Percentiles rank a stretch among this genome's conserved stretches.
phyloP scores from a whole-genome alignment of 2,888 invertebrate species.

The Acronicta psi region DNA sequence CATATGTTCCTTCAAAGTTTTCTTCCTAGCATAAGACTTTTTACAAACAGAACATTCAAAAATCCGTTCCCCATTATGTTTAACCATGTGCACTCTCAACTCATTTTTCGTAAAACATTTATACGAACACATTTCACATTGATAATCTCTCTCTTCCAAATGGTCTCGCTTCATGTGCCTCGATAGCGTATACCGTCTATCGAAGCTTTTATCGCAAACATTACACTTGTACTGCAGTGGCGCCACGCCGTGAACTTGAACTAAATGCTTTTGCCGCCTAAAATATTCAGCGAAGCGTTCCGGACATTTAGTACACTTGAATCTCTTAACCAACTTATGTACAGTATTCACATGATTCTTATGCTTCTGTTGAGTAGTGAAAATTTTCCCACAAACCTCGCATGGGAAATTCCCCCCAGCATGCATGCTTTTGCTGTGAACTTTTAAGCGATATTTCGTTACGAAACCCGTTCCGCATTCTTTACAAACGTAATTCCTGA shows the following conservation, averaged over 20 bases:
- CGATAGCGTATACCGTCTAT: conserved; percentile 70
- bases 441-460: conserved; percentile 75
- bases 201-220: conserved; percentile 72
- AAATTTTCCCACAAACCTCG: conserved; percentile 74
- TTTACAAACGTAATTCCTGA: conserved; percentile 77
- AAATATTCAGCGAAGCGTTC: conserved; percentile 78
- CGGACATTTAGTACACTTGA: conserved; percentile 76
- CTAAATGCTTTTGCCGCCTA: conserved; percentile 76
- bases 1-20: conserved; percentile 79
- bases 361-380: conserved; percentile 69
- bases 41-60: conserved; percentile 78
- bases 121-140: conserved; percentile 62
- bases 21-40: conserved; percentile 79
- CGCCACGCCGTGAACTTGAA: conserved; percentile 70
- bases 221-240: conserved; percentile 77
- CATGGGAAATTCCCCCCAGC: conserved; percentile 68
- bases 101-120: conserved; percentile 78
- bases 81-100: conserved; percentile 73
- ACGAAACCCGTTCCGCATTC: conserved; percentile 80
- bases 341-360: conserved; percentile 75
- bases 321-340: conserved; percentile 71
- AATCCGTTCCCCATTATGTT: conserved; percentile 75
- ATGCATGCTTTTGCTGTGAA: conserved; percentile 76
- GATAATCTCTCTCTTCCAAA: conserved; percentile 70
- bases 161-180: conserved; percentile 78